Evolutionary conservation across 2,888 invertebrate genomes (phyloP), one percentile per base, ranked within the genome.

Genomic region (Isotomurus palustris): DNA sequence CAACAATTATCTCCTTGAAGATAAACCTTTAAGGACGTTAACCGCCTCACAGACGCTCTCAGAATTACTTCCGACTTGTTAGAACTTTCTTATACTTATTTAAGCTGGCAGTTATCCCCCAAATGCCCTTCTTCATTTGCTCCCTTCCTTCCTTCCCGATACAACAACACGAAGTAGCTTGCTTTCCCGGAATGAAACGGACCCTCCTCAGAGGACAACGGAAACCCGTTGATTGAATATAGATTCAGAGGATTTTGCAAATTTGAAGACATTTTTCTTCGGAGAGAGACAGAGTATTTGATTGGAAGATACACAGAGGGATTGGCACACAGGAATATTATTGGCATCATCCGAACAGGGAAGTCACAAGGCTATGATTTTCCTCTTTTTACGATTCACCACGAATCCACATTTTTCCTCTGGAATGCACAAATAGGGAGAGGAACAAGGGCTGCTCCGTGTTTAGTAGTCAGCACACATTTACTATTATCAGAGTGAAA

Each of bases 401-500:
- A 51, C 44, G 49, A 49, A 56, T 56, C 48, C 55, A 19, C 44
- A 32, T 49, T 38, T 56, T 40, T 25, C 35, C 49, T 25, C 10
- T 21, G 27, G 35, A 47, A 24, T 47, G 14, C 6, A n/a, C 28
- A n/a, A 27, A 47, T 27, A 14, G 47, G 24, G 17, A 32, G 35
- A 12, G 35, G 35, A 32, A 43, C 22, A 43, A 17, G 43, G 43
- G 24, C 3, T 14, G 8, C 10, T 43, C 32, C n/a, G 12, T 29
- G 29, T 36, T 55, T 49, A 28, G 57, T 52, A 57, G 51, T 57
- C 57, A 12, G 41, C 27, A 45, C 56, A 52, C 56, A 50, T 52
- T 45, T 52, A n/a, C 57, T 52, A 57, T 56, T 57, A 57, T 57
- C 51, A 40, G 51, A 52, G 51, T 25, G 45, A 51, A 56, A 51